phyloP scores from a whole-genome alignment of 2,797 vertebrate species.

The Simalia tracyae region DNA sequence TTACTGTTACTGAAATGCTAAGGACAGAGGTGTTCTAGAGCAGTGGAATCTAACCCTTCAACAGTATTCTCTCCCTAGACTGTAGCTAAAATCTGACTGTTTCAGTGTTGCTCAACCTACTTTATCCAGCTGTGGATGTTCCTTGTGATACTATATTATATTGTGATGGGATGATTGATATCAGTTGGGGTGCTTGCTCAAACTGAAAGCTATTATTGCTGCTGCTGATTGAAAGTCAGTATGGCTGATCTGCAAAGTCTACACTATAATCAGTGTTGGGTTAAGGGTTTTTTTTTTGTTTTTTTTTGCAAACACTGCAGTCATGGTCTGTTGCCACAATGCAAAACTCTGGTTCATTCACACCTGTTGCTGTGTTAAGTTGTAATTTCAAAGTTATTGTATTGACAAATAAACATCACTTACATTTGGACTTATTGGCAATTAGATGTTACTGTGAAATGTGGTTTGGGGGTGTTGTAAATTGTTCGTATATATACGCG shows the following conservation, averaged over 20 bases:
- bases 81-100: neutral
- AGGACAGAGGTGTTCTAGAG: neutral
- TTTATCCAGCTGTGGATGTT: neutral
- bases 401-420: accelerated
- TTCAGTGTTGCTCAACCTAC: neutral
- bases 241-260: neutral
- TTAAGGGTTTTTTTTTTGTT: neutral
- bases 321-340: neutral
- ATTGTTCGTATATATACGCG: too few relatives aligned
- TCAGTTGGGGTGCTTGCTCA: neutral
- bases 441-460: too few relatives aligned
- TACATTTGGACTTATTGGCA: neutral
- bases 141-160: too few relatives aligned
- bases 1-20: neutral
- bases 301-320: too few relatives aligned
- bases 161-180: neutral
- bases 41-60: neutral
- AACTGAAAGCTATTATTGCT: neutral
- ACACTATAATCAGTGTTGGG: neutral
- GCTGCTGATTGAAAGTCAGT: neutral
- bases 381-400: too few relatives aligned
- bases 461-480: neutral
- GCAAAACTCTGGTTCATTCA: neutral
- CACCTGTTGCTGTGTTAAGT: neutral
- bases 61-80: neutral